Conservation (phyloP, 2,113 vertebrate genomes). For the Sceloporus undulatus region DNA sequence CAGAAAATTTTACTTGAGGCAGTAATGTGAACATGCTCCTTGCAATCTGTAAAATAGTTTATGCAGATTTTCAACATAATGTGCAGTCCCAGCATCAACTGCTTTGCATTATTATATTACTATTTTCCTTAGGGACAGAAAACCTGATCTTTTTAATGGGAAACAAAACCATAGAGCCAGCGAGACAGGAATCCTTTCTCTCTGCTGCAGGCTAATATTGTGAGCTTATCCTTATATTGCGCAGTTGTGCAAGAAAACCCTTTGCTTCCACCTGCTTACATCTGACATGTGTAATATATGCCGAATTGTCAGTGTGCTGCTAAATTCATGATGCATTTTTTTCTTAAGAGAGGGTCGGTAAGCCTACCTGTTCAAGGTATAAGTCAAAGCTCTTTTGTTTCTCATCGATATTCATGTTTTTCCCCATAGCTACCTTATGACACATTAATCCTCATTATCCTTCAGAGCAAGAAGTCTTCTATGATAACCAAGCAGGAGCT, state of each 20-base stretch:
- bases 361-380: background rate
- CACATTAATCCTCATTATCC: conserved; percentile 43
- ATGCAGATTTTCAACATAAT: background rate
- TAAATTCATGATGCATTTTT: conserved; percentile 11
- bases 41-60: background rate
- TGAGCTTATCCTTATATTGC: conserved; percentile 1
- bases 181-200: background rate
- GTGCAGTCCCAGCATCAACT: background rate
- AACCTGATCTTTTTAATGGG: conserved; percentile 17
- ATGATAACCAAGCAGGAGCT: conserved; percentile 15
- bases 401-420: conserved; percentile 28
- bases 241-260: conserved; percentile 1
- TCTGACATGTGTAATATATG: background rate
- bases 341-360: background rate
- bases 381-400: background rate
- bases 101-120: conserved; percentile 1
- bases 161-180: conserved; percentile 2
- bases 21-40: background rate
- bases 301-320: background rate
- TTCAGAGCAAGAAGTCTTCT: conserved; percentile 22
- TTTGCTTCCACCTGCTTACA: conserved; percentile 13
- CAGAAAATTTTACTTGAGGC: background rate
- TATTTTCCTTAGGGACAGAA: conserved; percentile 8
- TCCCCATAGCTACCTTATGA: background rate
- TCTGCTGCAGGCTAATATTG: conserved; percentile 3